phyloP scores from a whole-genome alignment of 2,888 invertebrate genomes.

The Andrena bicolor region DNA sequence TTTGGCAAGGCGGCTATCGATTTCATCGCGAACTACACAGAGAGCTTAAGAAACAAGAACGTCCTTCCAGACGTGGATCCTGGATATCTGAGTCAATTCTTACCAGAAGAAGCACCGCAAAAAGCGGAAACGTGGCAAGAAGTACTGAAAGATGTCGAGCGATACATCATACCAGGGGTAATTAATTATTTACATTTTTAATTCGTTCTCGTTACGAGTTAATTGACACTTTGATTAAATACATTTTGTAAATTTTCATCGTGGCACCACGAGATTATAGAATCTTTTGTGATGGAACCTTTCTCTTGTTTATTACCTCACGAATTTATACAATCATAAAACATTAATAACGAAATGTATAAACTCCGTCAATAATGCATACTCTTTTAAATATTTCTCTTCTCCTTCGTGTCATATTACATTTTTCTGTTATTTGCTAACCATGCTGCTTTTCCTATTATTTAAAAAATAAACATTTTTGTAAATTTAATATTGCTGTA shows the following conservation, averaged over 20 bases:
- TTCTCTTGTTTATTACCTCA: no score
- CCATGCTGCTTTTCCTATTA: no score
- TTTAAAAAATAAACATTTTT: no score
- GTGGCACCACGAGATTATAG: no score
- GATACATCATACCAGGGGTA: slow-evolving; percentile 95
- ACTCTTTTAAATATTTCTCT: no score
- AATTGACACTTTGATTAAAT: neutral
- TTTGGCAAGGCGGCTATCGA: slow-evolving; percentile 96
- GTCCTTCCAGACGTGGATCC: slow-evolving; percentile 94
- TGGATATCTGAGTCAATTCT: slow-evolving; percentile 92
- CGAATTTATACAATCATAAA: no score
- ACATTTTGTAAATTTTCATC: neutral
- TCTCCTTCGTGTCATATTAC: no score
- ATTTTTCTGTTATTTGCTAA: no score
- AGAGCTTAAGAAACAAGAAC: slow-evolving; percentile 92
- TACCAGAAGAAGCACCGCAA: slow-evolving; percentile 94
- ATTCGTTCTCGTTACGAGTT: slow-evolving; percentile 27
- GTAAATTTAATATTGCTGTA: no score
- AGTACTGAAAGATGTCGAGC: slow-evolving; percentile 94
- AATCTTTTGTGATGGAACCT: neutral
- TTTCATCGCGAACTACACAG: slow-evolving; percentile 95
- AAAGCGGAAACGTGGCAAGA: slow-evolving; percentile 93
- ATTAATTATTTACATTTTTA: slow-evolving; percentile 26
- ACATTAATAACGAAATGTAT: no score
- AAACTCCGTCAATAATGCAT: no score